phyloP scores from a whole-genome alignment of 2,113 vertebrate species.

The Oxyruncus cristatus region DNA sequence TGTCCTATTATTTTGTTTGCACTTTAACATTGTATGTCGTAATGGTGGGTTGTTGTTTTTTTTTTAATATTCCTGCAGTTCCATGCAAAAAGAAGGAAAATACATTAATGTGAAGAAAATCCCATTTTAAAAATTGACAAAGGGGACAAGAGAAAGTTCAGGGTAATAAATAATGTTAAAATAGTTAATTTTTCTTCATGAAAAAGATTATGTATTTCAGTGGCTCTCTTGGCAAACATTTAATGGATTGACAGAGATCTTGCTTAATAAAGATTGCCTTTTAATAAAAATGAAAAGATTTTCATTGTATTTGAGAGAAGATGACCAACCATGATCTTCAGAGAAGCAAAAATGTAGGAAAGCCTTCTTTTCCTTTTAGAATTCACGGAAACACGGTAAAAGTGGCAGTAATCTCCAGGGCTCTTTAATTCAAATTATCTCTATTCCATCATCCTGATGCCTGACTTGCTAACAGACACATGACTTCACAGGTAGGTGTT shows the following conservation, averaged over 20 bases:
- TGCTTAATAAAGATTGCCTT: not conserved
- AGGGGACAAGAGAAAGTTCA: not conserved
- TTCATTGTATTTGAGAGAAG: not conserved
- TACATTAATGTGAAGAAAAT: not conserved
- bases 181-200: not conserved
- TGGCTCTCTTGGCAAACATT: not conserved
- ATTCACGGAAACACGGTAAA: not conserved
- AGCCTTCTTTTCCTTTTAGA: not conserved
- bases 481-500: not conserved
- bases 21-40: not conserved
- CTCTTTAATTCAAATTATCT: not conserved
- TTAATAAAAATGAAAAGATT: not conserved
- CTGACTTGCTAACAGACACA: not conserved
- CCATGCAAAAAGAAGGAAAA: not conserved
- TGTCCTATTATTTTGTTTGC: not conserved
- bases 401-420: not conserved
- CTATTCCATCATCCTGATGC: not conserved
- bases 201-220: not conserved
- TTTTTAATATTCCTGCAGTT: not conserved
- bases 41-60: not conserved
- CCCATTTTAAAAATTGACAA: not conserved
- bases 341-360: not conserved
- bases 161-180: not conserved
- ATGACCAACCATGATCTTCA: not conserved
- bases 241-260: not conserved